These are phyloP conservation scores for Margaritifera margaritifera DNA, from an alignment of 2,888 invertebrate genomes.

Conservation along the genomic window DNA sequence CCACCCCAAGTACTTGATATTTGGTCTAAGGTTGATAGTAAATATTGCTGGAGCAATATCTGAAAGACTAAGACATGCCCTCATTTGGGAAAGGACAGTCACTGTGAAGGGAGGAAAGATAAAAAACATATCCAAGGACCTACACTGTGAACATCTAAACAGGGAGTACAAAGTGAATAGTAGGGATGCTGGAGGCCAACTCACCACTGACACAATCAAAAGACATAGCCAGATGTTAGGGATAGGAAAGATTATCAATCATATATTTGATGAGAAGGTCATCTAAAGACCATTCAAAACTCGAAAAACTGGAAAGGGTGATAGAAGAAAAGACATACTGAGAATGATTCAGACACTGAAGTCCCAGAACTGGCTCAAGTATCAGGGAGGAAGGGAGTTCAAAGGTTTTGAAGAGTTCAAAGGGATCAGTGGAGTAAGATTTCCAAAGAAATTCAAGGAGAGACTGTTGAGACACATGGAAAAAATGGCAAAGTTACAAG, in stretches of 20 bases:
- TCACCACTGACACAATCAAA: conserved; percentile 3
- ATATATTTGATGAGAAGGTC: conserved; percentile 7
- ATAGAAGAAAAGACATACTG: not conserved
- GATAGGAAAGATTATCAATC: conserved; percentile 5
- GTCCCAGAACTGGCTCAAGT: no score
- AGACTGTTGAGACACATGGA: no score
- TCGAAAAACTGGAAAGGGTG: conserved; percentile 2
- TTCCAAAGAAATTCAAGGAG: no score
- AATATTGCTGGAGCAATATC: conserved; percentile 18
- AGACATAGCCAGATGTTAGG: conserved; percentile 15
- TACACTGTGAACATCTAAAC: conserved; percentile 19
- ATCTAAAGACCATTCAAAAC: not conserved
- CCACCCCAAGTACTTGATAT: conserved; percentile 12
- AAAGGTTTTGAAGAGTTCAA: no score
- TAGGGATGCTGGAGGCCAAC: conserved; percentile 11
- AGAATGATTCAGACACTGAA: no score
- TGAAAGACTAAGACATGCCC: conserved; percentile 3
- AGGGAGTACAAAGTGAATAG: conserved; percentile 15
- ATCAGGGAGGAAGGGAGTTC: no score
- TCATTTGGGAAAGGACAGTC: conserved; percentile 14
- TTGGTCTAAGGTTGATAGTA: conserved; percentile 6
- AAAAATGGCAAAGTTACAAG: no score
- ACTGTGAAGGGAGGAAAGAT: conserved; percentile 9
- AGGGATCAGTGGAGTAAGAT: no score
- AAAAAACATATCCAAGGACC: conserved; percentile 16